phyloP scores from a whole-genome alignment of 2,888 invertebrate species.

The Lagria hirta region DNA sequence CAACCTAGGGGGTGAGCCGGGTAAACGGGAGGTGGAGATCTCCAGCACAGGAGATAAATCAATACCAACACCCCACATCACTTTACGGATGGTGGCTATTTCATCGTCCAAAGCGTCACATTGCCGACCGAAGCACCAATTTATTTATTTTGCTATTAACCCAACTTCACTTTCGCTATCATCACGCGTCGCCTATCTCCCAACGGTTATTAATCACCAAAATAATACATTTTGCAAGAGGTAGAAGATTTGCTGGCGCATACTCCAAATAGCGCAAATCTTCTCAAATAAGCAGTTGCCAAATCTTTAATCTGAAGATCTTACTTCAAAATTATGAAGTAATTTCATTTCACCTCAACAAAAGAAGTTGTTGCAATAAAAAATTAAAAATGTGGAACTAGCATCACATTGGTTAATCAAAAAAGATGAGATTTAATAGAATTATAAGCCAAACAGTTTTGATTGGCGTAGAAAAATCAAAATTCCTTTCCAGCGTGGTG shows the following conservation, averaged over 20 bases:
- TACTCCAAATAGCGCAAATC: conserved; percentile 4
- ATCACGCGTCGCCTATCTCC: conserved; percentile 10
- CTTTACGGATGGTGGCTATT: conserved; percentile 38
- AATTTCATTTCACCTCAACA: too few species aligned
- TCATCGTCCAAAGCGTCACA: conserved; percentile 26
- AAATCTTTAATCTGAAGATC: not conserved
- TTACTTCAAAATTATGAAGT: too few species aligned
- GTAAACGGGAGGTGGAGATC: conserved; percentile 38
- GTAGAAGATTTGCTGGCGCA: conserved; percentile 9
- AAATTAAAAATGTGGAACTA: too few species aligned
- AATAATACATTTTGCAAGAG: too few species aligned
- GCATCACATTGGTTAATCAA: too few species aligned
- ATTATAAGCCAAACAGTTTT: too few species aligned
- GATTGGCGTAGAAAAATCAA: too few species aligned
- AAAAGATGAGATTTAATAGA: too few species aligned
- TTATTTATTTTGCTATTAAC: conserved; percentile 29
- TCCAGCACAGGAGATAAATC: conserved; percentile 43
- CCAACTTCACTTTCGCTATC: conserved; percentile 21
- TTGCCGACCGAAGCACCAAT: conserved; percentile 16
- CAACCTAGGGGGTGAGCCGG: conserved; percentile 35
- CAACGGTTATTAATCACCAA: too few species aligned
- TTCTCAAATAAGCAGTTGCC: conserved; percentile 9
- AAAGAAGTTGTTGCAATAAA: too few species aligned
- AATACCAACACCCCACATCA: conserved; percentile 45
- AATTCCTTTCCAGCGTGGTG: too few species aligned